Evolutionary conservation across 1,140 invertebrate genomes (phyloP).

Genomic region (Bombus balteatus): DNA sequence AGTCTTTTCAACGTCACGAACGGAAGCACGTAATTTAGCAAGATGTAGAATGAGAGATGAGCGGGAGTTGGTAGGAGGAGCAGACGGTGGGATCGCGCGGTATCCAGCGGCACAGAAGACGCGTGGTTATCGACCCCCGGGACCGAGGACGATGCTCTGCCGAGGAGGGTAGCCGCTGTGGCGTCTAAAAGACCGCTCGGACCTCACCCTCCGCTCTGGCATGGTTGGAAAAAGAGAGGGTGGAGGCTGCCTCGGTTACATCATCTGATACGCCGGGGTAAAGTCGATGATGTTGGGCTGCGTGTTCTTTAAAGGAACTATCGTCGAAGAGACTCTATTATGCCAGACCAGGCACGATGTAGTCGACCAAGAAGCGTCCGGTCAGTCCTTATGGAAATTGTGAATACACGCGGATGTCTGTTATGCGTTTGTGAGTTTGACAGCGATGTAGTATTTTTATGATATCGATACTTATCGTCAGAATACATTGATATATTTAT

Average conservation of each 20-base stretch:
- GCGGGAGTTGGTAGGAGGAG: neutral
- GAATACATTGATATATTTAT: neutral
- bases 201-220: conserved; percentile 23
- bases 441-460: neutral
- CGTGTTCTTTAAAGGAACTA: conserved; percentile 55
- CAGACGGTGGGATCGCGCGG: neutral
- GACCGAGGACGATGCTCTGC: conserved; percentile 27
- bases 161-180: conserved; percentile 62
- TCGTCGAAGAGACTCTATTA: conserved; percentile 38
- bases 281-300: conserved; percentile 44
- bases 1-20: conserved; percentile 45
- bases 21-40: conserved; percentile 49
- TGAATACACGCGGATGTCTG: neutral
- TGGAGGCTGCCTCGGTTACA: conserved; percentile 68
- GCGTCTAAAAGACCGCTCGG: conserved; percentile 71
- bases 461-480: neutral
- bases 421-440: too few species aligned
- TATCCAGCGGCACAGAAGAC: conserved; percentile 30
- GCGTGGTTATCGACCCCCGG: conserved; percentile 63
- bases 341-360: conserved; percentile 21
- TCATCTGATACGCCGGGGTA: conserved; percentile 66
- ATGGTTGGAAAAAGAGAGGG: conserved; percentile 31
- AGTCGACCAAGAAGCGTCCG: conserved; percentile 22
- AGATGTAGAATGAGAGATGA: conserved; percentile 14
- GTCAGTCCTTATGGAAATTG: conserved; percentile 24